These are phyloP conservation scores for Micrasema longulum DNA, from an alignment of 1,140 invertebrate species.

Conservation along the genomic window DNA sequence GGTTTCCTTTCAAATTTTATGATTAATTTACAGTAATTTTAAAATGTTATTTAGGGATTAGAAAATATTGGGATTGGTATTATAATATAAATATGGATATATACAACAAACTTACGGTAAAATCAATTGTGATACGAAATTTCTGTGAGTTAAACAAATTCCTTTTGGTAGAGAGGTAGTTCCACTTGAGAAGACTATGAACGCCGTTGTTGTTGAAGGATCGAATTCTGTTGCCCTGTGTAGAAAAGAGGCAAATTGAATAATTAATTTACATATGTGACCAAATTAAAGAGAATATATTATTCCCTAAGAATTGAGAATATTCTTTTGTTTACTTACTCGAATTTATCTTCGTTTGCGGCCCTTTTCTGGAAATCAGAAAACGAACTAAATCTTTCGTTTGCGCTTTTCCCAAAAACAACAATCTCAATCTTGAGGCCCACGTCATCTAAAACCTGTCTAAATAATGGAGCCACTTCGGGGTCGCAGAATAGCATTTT, in stretches of 20 bases:
- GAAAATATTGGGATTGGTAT: too few relatives aligned
- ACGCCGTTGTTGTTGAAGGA: constrained; percentile 42
- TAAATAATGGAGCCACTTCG: neutral
- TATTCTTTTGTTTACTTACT: constrained; percentile 15
- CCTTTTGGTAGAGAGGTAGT: constrained; percentile 46
- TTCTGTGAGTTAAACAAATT: constrained; percentile 40
- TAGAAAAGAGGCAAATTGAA: too few relatives aligned
- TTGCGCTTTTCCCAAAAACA: constrained; percentile 29
- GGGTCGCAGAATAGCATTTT: constrained; percentile 37
- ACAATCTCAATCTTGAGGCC: constrained; percentile 18
- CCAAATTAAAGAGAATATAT: too few relatives aligned
- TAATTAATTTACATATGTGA: too few relatives aligned
- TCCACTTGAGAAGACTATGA: constrained; percentile 48
- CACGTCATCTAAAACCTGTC: constrained; percentile 9
- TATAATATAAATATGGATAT: neutral
- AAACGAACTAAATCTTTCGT: constrained; percentile 9
- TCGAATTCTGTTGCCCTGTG: constrained; percentile 49
- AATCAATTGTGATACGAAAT: neutral
- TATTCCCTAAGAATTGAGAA: too few relatives aligned
- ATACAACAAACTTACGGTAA: constrained; percentile 44
- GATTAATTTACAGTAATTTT: too few relatives aligned
- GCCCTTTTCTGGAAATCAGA: constrained; percentile 18
- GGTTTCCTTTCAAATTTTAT: too few relatives aligned
- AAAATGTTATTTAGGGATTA: too few relatives aligned
- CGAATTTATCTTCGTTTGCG: constrained; percentile 29